These are phyloP conservation scores for Channa striata DNA, from an alignment of 2,797 vertebrate species.

Conservation along the genomic window DNA sequence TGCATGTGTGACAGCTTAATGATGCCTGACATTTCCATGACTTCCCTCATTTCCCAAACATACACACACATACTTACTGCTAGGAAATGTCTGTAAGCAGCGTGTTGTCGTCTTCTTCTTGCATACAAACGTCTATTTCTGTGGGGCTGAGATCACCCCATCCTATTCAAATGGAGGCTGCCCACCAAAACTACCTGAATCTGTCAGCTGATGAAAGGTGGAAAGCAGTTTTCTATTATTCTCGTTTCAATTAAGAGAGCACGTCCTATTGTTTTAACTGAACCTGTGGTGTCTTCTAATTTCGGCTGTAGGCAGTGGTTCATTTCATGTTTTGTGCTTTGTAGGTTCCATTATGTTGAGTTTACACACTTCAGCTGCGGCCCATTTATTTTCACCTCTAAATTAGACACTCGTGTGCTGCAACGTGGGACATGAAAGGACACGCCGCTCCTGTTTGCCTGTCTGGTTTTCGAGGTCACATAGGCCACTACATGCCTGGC, in stretches of 20 bases:
- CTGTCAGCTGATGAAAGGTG: constrained; percentile 40
- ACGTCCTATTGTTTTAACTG: constrained; percentile 5
- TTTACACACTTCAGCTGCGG: constrained; percentile 41
- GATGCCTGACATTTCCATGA: constrained; percentile 74
- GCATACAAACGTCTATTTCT: constrained; percentile 44
- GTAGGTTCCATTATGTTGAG: constrained; percentile 37
- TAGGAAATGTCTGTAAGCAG: constrained; percentile 59
- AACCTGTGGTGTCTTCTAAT: constrained; percentile 17
- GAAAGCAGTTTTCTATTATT: constrained; percentile 37
- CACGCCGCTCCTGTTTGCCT: constrained; percentile 75
- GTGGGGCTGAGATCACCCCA: constrained; percentile 62
- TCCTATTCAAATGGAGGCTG: constrained; percentile 48
- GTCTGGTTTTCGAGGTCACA: constrained; percentile 76
- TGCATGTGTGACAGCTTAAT: constrained; percentile 76
- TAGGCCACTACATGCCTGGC: constrained; percentile 63
- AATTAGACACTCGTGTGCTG: constrained; percentile 65
- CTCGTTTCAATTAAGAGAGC: constrained; percentile 30
- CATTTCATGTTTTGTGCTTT: constrained; percentile 27
- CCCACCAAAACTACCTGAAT: constrained; percentile 59
- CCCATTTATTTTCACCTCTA: constrained; percentile 66
- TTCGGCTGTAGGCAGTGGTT: constrained; percentile 22
- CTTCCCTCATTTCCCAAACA: constrained; percentile 61
- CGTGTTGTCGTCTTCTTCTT: constrained; percentile 59
- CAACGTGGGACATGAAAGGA: constrained; percentile 63
- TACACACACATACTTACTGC: constrained; percentile 50